A percentile compares a stretch with the other conserved stretches of the same genome.
Conservation (phyloP, 2,888 invertebrate species). For the Scelioninae gen. 1 region DNA sequence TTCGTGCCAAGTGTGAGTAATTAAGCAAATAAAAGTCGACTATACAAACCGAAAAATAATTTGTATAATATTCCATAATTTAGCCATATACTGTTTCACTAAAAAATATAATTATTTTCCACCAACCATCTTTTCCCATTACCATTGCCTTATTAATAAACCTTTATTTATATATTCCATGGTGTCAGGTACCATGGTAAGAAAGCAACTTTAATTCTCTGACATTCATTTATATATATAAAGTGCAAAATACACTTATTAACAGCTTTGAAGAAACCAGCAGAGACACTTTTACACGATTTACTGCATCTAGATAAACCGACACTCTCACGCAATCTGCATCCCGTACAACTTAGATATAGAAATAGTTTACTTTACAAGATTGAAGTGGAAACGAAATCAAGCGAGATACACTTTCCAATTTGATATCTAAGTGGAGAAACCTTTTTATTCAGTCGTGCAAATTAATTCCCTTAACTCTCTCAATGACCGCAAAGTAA, state of each 20-base stretch:
- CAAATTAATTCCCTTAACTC: neutral
- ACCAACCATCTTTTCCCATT: too few relatives aligned
- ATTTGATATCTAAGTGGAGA: neutral
- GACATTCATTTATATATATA: neutral
- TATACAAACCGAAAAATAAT: conserved; percentile 23
- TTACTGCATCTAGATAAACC: conserved; percentile 65
- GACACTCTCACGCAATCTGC: conserved; percentile 74
- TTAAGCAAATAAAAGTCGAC: conserved; percentile 26
- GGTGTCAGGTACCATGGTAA: too few relatives aligned
- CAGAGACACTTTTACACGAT: conserved; percentile 54
- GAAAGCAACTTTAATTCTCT: neutral
- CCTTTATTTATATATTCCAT: too few relatives aligned
- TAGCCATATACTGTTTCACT: neutral
- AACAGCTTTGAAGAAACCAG: conserved; percentile 21
- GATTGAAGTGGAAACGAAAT: conserved; percentile 60
- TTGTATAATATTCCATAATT: conserved; percentile 20
- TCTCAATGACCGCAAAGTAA: neutral
- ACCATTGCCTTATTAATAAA: too few relatives aligned
- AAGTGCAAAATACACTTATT: conserved; percentile 14
- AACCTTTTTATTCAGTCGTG: neutral
- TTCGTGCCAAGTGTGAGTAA: conserved; percentile 44
- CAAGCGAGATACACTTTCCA: conserved; percentile 28
- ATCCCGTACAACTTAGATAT: conserved; percentile 74
- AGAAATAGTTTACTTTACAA: conserved; percentile 72
- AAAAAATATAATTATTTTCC: too few relatives aligned